Evolutionary conservation across 1,140 invertebrate genomes (phyloP).

Genomic region (Physella acuta): DNA sequence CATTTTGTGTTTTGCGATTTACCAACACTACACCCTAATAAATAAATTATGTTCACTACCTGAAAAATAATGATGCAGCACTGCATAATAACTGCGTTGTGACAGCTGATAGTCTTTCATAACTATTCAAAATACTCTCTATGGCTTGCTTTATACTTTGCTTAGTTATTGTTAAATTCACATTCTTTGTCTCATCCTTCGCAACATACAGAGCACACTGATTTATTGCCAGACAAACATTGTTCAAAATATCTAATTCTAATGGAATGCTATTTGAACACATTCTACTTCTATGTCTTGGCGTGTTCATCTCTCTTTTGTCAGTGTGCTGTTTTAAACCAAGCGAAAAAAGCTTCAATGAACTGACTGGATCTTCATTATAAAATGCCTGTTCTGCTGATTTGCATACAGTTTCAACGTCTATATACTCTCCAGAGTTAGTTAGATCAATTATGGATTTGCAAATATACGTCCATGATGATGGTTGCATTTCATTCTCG

Average conservation of each 20-base stretch:
- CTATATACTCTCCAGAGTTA: not conserved
- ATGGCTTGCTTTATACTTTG: not conserved
- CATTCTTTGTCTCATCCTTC: not conserved
- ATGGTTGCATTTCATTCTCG: not conserved
- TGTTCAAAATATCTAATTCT: too few species aligned
- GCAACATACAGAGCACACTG: not conserved
- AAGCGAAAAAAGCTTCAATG: not conserved
- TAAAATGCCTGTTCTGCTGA: not conserved
- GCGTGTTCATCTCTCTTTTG: not conserved
- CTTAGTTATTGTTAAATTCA: not conserved
- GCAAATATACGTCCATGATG: slow-evolving; percentile 12
- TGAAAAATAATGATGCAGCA: slow-evolving; percentile 2
- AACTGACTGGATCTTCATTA: not conserved
- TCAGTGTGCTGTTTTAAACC: not conserved
- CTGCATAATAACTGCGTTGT: not conserved
- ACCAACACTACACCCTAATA: not conserved
- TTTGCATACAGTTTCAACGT: not conserved
- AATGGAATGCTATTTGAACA: not conserved
- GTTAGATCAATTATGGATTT: not conserved
- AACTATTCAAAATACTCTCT: not conserved
- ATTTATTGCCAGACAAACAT: not conserved
- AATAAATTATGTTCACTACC: slow-evolving; percentile 4
- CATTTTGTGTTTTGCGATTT: not conserved
- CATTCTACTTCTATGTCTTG: not conserved
- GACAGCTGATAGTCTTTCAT: not conserved